A percentile compares a stretch with the other conserved stretches of the same genome.
Evolutionary conservation across 2,888 invertebrate species (phyloP).

Genomic region (Steromphala cineraria): DNA sequence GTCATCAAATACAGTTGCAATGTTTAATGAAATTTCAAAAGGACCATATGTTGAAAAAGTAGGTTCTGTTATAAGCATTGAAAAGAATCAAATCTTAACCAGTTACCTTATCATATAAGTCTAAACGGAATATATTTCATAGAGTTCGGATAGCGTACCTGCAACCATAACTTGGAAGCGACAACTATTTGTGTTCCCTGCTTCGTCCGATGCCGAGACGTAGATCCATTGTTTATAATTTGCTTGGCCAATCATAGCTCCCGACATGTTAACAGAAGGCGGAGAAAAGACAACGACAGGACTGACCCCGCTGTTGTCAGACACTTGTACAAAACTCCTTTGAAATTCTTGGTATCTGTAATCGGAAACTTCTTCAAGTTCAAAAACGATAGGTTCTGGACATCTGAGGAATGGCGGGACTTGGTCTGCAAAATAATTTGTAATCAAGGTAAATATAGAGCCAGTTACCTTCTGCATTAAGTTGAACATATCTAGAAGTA

Average conservation of each 20-base stretch:
- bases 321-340: slow-evolving; percentile 13
- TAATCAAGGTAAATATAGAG: too few species aligned
- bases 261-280: slow-evolving; percentile 12
- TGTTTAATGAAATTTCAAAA: too few species aligned
- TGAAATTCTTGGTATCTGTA: not conserved
- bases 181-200: slow-evolving; percentile 97
- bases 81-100: too few species aligned
- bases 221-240: slow-evolving; percentile 80
- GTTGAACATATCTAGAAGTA: too few species aligned
- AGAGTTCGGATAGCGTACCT: slow-evolving; percentile 45
- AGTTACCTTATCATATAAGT: too few species aligned
- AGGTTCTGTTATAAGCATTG: too few species aligned
- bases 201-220: slow-evolving; percentile 96
- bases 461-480: too few species aligned
- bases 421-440: slow-evolving; percentile 52
- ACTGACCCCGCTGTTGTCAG: slow-evolving; percentile 32
- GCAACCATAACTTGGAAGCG: slow-evolving; percentile 86
- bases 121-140: too few species aligned
- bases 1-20: too few species aligned
- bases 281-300: slow-evolving; percentile 27
- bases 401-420: slow-evolving; percentile 49
- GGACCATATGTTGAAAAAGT: too few species aligned
- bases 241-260: not conserved
- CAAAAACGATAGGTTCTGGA: slow-evolving; percentile 23
- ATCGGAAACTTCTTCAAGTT: slow-evolving; percentile 17